A percentile compares a stretch with the other conserved stretches of the same genome.
Evolutionary conservation across 1,140 invertebrate genomes (phyloP).

Genomic region (Platyscapa corneri): DNA sequence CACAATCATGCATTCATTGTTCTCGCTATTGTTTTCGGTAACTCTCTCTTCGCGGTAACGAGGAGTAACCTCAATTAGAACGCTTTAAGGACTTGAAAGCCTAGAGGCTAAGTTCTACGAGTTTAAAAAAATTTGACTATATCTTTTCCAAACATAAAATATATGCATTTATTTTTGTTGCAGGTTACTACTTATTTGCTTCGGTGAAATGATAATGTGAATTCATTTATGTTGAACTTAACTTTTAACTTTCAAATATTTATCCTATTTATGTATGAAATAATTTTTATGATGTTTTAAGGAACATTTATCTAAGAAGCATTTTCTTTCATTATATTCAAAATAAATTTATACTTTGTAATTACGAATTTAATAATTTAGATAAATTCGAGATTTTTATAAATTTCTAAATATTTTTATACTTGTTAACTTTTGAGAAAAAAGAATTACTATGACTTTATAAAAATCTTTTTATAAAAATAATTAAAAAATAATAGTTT

Average conservation of each 20-base stretch:
- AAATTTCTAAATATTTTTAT: no score
- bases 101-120: slow-evolving; percentile 65
- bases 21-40: slow-evolving; percentile 64
- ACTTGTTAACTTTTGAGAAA: no score
- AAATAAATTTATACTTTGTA: no score
- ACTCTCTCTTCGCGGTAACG: slow-evolving; percentile 31
- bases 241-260: background rate
- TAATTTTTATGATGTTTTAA: no score
- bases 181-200: background rate
- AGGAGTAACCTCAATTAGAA: slow-evolving; percentile 70
- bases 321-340: background rate
- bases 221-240: background rate
- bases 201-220: background rate
- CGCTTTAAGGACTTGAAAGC: slow-evolving; percentile 72
- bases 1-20: slow-evolving; percentile 68
- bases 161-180: background rate
- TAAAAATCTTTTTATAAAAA: no score
- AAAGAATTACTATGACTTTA: no score
- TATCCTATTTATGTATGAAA: background rate
- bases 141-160: background rate
- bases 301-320: no score
- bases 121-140: slow-evolving; percentile 55
- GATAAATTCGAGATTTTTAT: no score
- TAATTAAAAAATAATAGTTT: no score
- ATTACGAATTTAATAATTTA: no score